Evolutionary conservation across 2,113 vertebrate species (phyloP).

Genomic region (Tringa solitaria): DNA sequence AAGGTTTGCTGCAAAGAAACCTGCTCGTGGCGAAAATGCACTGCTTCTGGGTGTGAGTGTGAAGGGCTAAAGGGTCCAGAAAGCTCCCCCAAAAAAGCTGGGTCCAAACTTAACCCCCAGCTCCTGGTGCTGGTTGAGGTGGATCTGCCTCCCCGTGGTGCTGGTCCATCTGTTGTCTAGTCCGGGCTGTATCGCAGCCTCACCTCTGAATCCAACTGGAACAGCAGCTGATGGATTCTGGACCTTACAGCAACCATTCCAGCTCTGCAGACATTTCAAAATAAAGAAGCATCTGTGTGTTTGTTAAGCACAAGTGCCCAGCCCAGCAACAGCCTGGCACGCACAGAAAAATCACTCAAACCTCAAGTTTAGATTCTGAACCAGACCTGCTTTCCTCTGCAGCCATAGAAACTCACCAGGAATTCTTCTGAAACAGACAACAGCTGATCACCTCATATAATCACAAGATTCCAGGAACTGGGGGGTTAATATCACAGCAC

Average conservation of each 20-base stretch:
- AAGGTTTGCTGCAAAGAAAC: not conserved
- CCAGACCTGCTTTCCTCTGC: not conserved
- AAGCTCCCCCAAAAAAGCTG: not conserved
- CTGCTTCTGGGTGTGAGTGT: not conserved
- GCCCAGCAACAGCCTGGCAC: not conserved
- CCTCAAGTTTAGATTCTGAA: not conserved
- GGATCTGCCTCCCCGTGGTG: not conserved
- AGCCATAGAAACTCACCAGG: not conserved
- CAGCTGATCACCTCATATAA: not conserved
- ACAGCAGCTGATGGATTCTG: not conserved
- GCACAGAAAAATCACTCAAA: not conserved
- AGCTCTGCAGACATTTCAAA: not conserved
- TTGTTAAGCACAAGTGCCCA: not conserved
- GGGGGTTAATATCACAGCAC: not conserved
- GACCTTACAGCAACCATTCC: not conserved
- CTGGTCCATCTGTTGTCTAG: not conserved
- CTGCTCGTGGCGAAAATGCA: not conserved
- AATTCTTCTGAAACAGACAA: not conserved
- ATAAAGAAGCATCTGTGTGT: not conserved
- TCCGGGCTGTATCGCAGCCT: not conserved
- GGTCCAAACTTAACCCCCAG: not conserved
- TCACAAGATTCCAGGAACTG: not conserved
- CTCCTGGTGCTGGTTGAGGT: accelerated
- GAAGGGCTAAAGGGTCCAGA: not conserved
- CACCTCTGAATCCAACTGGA: not conserved